Conservation (phyloP, 1,140 invertebrate species). For the Tetragonula clypearis region DNA sequence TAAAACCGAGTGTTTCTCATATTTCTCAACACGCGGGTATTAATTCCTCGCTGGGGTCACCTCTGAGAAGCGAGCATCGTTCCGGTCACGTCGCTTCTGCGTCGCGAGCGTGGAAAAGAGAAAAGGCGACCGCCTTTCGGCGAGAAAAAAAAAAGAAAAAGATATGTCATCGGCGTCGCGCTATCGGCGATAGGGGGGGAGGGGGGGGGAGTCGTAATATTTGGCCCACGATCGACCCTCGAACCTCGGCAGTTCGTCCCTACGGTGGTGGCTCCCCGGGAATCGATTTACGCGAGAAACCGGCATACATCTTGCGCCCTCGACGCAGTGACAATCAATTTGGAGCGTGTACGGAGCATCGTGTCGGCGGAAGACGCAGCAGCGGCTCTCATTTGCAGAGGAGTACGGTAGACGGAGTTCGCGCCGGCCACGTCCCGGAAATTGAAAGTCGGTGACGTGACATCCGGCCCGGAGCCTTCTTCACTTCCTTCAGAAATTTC, state of each 20-base stretch:
- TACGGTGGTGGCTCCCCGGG: background rate
- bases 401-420: background rate
- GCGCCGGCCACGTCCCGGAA: constrained; percentile 65
- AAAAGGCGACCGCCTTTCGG: background rate
- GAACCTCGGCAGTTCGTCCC: background rate
- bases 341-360: constrained; percentile 18
- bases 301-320: constrained; percentile 59
- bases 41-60: constrained; percentile 12
- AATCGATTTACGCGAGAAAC: constrained; percentile 39
- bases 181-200: background rate
- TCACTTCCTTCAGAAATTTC: constrained; percentile 58
- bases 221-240: constrained; percentile 26
- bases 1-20: constrained; percentile 40
- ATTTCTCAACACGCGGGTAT: constrained; percentile 34
- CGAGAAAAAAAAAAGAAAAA: background rate
- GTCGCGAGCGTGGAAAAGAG: background rate
- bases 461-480: constrained; percentile 62
- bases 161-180: constrained; percentile 5
- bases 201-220: constrained; percentile 8
- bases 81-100: constrained; percentile 18
- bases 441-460: constrained; percentile 76
- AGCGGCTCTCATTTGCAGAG: constrained; percentile 41
- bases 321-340: constrained; percentile 62
- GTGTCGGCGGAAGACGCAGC: constrained; percentile 13
- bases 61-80: background rate